phyloP scores from a whole-genome alignment of 2,113 vertebrate genomes.

The Morone chrysops region DNA sequence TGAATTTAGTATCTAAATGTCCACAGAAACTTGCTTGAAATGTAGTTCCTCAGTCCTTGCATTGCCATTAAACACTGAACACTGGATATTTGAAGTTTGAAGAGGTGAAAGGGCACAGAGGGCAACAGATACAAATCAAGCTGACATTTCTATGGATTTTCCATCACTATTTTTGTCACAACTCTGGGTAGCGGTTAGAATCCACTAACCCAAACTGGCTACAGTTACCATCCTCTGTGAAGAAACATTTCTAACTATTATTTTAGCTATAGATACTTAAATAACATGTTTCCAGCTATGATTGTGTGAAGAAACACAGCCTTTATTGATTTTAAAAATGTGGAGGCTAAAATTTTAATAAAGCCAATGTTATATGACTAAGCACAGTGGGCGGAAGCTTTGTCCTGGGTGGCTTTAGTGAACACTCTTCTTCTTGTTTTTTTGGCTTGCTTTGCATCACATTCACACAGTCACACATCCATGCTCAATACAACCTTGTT shows the following conservation, averaged over 20 bases:
- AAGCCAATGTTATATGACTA: conserved; percentile 28
- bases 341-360: conserved; percentile 35
- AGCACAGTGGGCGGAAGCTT: conserved; percentile 31
- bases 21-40: not conserved
- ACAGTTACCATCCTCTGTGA: not conserved
- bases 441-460: not conserved
- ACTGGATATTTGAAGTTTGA: not conserved
- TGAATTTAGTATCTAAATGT: not conserved
- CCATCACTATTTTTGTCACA: not conserved
- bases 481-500: not conserved
- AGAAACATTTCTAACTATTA: not conserved
- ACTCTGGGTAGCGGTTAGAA: no score
- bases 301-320: not conserved
- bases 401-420: conserved; percentile 28
- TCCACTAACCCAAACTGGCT: not conserved
- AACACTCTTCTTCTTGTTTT: conserved; percentile 9
- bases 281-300: not conserved
- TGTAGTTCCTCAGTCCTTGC: not conserved
- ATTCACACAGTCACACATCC: not conserved
- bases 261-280: not conserved
- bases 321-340: conserved; percentile 30
- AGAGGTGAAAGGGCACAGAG: not conserved
- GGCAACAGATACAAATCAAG: not conserved
- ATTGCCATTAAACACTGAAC: not conserved
- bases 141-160: not conserved